Evolutionary conservation across 2,113 vertebrate genomes (phyloP).

Genomic region (Periophthalmodon schlosseri): DNA sequence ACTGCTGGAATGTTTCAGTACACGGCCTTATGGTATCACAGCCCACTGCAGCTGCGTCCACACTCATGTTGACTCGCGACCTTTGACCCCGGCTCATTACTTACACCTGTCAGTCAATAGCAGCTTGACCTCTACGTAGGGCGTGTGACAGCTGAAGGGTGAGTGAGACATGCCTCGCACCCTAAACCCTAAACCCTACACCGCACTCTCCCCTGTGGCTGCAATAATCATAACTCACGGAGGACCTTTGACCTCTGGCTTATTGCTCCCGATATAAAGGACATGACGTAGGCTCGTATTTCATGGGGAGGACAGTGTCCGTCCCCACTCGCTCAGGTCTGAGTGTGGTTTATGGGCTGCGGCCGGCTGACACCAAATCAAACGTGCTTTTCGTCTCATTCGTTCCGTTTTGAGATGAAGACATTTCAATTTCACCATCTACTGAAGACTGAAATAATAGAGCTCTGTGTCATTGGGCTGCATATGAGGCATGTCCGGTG

Average conservation of each 20-base stretch:
- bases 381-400: background rate
- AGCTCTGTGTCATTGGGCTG: slow-evolving; percentile 1
- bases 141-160: slow-evolving; percentile 71
- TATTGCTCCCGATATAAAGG: slow-evolving; percentile 46
- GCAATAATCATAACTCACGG: slow-evolving; percentile 71
- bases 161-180: slow-evolving; percentile 61
- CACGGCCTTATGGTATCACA: slow-evolving; percentile 22
- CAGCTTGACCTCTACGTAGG: slow-evolving; percentile 46
- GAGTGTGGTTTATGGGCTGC: slow-evolving; percentile 9
- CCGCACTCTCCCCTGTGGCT: slow-evolving; percentile 41
- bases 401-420: slow-evolving; percentile 1
- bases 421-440: slow-evolving; percentile 12
- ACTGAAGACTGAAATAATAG: slow-evolving; percentile 4
- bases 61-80: slow-evolving; percentile 60
- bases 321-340: background rate
- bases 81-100: slow-evolving; percentile 68
- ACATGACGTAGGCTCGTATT: slow-evolving; percentile 19
- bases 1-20: slow-evolving; percentile 38
- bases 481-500: background rate
- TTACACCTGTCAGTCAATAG: slow-evolving; percentile 73
- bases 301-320: slow-evolving; percentile 16
- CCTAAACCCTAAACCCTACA: slow-evolving; percentile 59
- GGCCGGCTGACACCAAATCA: background rate
- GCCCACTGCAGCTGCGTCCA: slow-evolving; percentile 65
- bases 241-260: slow-evolving; percentile 58